phyloP scores from a whole-genome alignment of 2,797 vertebrate species.

The Lutjanus argentimaculatus region DNA sequence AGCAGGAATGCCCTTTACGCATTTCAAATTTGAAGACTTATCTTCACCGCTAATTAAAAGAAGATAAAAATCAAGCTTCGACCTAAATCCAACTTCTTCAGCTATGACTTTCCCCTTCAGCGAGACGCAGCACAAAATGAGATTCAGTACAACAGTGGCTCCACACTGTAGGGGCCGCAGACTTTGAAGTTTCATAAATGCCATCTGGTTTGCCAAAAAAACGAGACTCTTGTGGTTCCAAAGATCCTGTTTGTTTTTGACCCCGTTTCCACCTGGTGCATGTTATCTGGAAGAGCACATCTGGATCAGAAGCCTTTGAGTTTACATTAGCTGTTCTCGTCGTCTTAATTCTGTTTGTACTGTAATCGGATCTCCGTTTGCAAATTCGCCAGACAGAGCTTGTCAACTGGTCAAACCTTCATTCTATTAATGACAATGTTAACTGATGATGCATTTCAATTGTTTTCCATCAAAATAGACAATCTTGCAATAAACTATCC shows the following conservation, averaged over 20 bases:
- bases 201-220: constrained; percentile 34
- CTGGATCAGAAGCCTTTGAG: constrained; percentile 14
- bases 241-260: constrained; percentile 27
- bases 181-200: constrained; percentile 37
- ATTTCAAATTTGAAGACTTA: constrained; percentile 7
- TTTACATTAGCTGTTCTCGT: neutral
- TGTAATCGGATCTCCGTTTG: neutral
- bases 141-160: neutral
- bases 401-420: neutral
- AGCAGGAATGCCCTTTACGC: constrained; percentile 17
- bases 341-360: neutral
- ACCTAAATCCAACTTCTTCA: constrained; percentile 29
- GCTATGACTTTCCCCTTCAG: neutral
- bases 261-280: constrained; percentile 4
- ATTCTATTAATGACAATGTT: too few relatives aligned
- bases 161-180: constrained; percentile 2
- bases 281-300: neutral
- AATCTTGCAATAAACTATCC: too few relatives aligned
- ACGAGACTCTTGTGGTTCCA: constrained; percentile 13
- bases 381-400: neutral
- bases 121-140: constrained; percentile 13
- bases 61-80: constrained; percentile 13
- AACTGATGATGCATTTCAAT: too few relatives aligned
- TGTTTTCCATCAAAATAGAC: too few relatives aligned
- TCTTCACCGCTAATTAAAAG: constrained; percentile 4